Conservation (phyloP, 2,113 vertebrate genomes). For the Trochalopteron elliotii region DNA sequence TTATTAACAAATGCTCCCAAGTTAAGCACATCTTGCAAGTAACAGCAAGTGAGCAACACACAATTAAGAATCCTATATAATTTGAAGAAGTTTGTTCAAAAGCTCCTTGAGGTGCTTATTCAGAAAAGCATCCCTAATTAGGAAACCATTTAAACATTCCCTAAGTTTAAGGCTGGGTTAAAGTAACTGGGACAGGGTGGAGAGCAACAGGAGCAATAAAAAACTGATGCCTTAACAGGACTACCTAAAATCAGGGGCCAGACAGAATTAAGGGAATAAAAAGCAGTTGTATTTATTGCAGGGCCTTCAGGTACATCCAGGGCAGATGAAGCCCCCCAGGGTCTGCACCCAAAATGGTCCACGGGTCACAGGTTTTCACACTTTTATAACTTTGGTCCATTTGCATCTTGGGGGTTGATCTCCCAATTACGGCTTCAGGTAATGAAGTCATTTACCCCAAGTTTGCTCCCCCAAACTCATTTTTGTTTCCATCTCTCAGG, state of each 20-base stretch:
- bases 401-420: not conserved
- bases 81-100: not conserved
- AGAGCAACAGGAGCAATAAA: not conserved
- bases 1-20: not conserved
- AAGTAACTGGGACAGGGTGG: not conserved
- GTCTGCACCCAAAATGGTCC: not conserved
- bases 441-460: not conserved
- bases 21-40: not conserved
- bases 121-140: not conserved
- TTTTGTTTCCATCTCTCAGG: not conserved
- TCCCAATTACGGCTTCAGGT: not conserved
- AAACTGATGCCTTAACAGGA: not conserved
- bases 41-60: not conserved
- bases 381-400: not conserved
- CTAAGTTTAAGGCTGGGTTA: not conserved
- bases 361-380: not conserved
- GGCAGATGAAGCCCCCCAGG: accelerated
- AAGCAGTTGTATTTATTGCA: not conserved
- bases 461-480: not conserved
- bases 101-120: not conserved
- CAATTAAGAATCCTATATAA: not conserved
- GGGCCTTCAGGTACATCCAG: not conserved
- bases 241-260: not conserved
- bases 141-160: not conserved
- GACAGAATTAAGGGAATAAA: not conserved